phyloP scores from a whole-genome alignment of 2,888 invertebrate genomes.

The Hesperia comma region DNA sequence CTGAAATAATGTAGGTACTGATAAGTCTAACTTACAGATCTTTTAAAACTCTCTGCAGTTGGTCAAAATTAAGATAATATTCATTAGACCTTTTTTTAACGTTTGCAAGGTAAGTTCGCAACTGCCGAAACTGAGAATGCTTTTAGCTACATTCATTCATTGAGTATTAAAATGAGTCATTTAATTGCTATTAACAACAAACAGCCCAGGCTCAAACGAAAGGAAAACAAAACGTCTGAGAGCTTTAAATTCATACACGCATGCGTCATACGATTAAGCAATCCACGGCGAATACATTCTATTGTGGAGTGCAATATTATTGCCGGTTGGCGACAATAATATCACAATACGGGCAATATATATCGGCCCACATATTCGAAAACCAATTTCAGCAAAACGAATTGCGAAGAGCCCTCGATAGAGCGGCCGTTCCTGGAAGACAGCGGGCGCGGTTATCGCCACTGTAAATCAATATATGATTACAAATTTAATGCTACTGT shows the following conservation, averaged over 20 bases:
- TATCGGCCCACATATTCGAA: conserved; percentile 54
- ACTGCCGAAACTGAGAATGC: too few relatives aligned
- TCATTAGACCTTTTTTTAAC: too few relatives aligned
- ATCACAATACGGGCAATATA: conserved; percentile 44
- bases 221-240: conserved; percentile 27
- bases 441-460: conserved; percentile 76
- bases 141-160: too few relatives aligned
- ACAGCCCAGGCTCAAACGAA: conserved; percentile 15
- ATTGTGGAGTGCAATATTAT: conserved; percentile 34
- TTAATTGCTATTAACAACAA: conserved; percentile 12
- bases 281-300: conserved; percentile 34
- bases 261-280: conserved; percentile 37
- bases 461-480: conserved; percentile 84
- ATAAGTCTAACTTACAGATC: too few relatives aligned
- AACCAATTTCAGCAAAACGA: conserved; percentile 63
- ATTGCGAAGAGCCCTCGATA: conserved; percentile 57
- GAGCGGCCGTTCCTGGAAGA: conserved; percentile 66
- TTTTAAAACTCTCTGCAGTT: too few relatives aligned
- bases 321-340: conserved; percentile 36
- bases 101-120: too few relatives aligned
- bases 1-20: too few relatives aligned
- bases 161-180: neutral
- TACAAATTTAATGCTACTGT: conserved; percentile 85
- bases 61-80: too few relatives aligned
- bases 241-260: conserved; percentile 31